Conservation (phyloP, 1,140 invertebrate species). For the Drosophila seguyi region DNA sequence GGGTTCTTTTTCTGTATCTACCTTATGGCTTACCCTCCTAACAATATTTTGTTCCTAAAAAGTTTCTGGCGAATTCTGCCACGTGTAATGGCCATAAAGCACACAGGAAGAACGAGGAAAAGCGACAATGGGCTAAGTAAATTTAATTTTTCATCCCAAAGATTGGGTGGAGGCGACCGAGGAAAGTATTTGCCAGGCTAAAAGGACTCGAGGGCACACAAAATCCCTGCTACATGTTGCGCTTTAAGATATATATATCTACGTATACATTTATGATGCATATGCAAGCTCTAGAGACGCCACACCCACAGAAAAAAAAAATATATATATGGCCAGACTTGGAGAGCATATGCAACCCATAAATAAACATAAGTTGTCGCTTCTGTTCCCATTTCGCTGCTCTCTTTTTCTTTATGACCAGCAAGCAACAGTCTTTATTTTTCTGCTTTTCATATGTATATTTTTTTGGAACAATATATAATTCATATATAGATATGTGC, state of each 20-base stretch:
- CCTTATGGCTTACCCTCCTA: constrained; percentile 4
- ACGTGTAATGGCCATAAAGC: constrained; percentile 50
- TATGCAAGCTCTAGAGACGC: constrained; percentile 18
- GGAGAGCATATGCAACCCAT: constrained; percentile 61
- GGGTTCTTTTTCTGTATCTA: background rate
- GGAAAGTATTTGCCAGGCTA: constrained; percentile 37
- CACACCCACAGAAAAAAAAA: constrained; percentile 26
- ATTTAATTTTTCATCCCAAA: constrained; percentile 41
- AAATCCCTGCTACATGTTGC: constrained; percentile 64
- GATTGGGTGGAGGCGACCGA: background rate
- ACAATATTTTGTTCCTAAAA: constrained; percentile 28
- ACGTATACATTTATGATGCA: constrained; percentile 16
- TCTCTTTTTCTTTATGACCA: constrained; percentile 45
- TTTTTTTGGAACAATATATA: constrained; percentile 10
- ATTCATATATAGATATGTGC: constrained; percentile 35
- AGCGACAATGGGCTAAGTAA: constrained; percentile 27
- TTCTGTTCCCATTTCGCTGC: constrained; percentile 45
- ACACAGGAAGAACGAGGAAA: constrained; percentile 10
- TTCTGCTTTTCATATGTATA: constrained; percentile 18
- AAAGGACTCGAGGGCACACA: constrained; percentile 18
- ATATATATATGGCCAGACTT: constrained; percentile 23
- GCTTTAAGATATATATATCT: constrained; percentile 22
- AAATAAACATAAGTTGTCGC: constrained; percentile 77
- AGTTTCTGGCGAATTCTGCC: constrained; percentile 32
- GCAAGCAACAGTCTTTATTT: constrained; percentile 59